Percentiles rank a stretch among this genome's conserved stretches.
Evolutionary conservation across 2,113 vertebrate species (phyloP).

Genomic region (Copsychus sechellarum): DNA sequence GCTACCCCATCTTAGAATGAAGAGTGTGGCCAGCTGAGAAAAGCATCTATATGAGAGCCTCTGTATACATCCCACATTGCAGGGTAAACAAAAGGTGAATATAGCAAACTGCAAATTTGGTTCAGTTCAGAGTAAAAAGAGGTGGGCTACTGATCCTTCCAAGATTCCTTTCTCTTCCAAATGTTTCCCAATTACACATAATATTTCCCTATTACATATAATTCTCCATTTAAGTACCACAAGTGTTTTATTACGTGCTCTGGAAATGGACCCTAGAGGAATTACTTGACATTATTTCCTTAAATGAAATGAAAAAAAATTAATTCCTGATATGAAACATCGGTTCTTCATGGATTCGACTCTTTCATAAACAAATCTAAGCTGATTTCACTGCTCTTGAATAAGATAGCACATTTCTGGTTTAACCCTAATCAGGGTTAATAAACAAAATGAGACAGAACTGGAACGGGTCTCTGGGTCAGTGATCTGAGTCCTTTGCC

Average conservation of each 20-base stretch:
- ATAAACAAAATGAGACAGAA: conserved; percentile 15
- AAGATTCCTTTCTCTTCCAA: neutral
- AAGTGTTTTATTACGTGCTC: neutral
- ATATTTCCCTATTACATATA: neutral
- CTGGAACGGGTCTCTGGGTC: neutral
- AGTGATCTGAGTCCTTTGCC: neutral
- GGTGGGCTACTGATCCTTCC: neutral
- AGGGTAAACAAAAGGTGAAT: neutral
- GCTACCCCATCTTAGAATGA: neutral
- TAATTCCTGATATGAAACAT: neutral
- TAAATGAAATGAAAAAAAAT: neutral
- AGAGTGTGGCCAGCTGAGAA: neutral
- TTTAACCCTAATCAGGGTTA: neutral
- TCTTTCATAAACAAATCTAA: neutral
- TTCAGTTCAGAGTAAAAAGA: neutral
- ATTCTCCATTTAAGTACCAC: neutral
- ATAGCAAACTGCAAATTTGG: neutral
- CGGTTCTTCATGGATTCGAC: neutral
- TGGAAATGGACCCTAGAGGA: neutral
- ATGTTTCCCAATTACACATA: neutral
- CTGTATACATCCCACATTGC: neutral
- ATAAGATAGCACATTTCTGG: neutral
- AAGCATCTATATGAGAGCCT: neutral
- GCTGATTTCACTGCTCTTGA: neutral
- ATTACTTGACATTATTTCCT: neutral